phyloP scores from a whole-genome alignment of 1,140 invertebrate species.

The Frieseomelitta varia region DNA sequence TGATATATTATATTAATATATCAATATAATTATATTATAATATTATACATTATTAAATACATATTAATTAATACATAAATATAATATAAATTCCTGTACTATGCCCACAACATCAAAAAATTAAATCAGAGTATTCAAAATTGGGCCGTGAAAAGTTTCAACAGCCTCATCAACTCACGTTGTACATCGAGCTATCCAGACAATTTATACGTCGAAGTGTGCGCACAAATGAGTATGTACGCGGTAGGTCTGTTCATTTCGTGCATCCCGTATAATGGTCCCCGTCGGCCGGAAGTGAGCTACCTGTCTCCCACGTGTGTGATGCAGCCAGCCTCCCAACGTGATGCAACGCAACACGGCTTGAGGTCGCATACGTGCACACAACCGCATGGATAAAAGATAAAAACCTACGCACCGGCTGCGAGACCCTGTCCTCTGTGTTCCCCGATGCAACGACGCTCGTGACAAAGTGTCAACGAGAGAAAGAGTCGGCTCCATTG shows the following conservation, averaged over 20 bases:
- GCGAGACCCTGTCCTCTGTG: background rate
- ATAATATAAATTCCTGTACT: too few relatives aligned
- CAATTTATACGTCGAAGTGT: too few relatives aligned
- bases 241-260: constrained; percentile 37
- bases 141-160: too few relatives aligned
- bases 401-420: background rate
- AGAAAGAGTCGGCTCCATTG: background rate
- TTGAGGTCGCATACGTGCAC: constrained; percentile 20
- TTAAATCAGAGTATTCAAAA: too few relatives aligned
- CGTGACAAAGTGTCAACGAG: background rate
- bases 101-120: too few relatives aligned
- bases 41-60: too few relatives aligned
- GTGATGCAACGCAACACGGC: constrained; percentile 25
- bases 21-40: too few relatives aligned
- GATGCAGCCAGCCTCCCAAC: constrained; percentile 78
- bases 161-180: too few relatives aligned
- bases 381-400: background rate
- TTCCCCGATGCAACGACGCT: background rate
- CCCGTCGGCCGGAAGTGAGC: constrained; percentile 76
- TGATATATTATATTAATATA: too few relatives aligned
- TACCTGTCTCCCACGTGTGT: constrained; percentile 81
- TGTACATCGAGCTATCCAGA: too few relatives aligned
- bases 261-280: constrained; percentile 59
- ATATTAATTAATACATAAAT: too few relatives aligned
- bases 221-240: background rate